Evolutionary conservation across 2,888 invertebrate genomes (phyloP), one percentile per base, ranked within the genome.

Genomic region (Branchinecta sandiegonensis): DNA sequence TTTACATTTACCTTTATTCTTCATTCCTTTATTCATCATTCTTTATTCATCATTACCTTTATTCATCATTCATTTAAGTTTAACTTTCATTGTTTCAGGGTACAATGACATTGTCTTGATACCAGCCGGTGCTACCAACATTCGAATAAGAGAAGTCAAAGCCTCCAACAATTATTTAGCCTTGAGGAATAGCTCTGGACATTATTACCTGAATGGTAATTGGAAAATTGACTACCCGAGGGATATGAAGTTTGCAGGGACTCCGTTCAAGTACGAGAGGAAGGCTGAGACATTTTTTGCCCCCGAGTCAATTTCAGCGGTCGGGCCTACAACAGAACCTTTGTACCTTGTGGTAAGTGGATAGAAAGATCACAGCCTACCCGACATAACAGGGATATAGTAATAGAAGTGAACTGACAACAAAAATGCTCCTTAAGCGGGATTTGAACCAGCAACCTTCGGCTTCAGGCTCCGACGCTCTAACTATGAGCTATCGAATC

Each of bases 91-190:
- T n/a, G 12, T 47, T 75, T 66, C 76, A 88, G 95, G 95, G 7
- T 97, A 97, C 80, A 90, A 90, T 77, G 94, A 95, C 76, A 84
- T 96, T 71, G 80, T 96, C 67, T 81, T 93, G 47, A 88, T 97
- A 74, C 96, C 96, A 1, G 83, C 86, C 74, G 94, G 95, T 13
- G 91, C 96, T n/a, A 94, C 94, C 0, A 90, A 89, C 75, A 89
- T 97, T 73, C 77, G 81, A 14, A 85, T 97, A 69, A 82, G 83
- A 73, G 96, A 97, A 82, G 77, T 84, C 4, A 79, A 80, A 64
- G 85, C 90, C 2, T 91, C 94, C 0, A 90, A 87, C 76, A 96
- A 96, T 79, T 95, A 94, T 78, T 82, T 94, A 87, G 95, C 94
- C 8, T 82, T 95, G 66, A 84, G 93, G 72, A 91, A 92, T 77